Evolutionary conservation across 1,140 invertebrate genomes (phyloP).

Genomic region (Campoletis sonorensis): DNA sequence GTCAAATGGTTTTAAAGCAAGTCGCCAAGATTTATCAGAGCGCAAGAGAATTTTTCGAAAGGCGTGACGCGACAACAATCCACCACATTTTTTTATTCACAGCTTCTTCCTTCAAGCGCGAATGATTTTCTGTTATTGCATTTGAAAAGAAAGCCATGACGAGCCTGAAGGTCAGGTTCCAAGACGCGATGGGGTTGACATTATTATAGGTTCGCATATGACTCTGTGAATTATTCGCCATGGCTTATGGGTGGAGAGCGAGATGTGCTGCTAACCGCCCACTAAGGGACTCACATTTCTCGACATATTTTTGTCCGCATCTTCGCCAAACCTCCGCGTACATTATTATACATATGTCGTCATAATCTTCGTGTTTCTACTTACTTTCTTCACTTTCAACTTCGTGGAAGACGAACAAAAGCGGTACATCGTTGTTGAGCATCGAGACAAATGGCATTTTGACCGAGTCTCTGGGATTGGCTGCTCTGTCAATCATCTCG

Average conservation of each 20-base stretch:
- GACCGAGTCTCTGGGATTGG: slow-evolving; percentile 45
- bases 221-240: no score
- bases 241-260: no score
- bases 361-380: not conserved
- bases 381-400: not conserved
- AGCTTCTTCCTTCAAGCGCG: not conserved
- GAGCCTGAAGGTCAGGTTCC: not conserved
- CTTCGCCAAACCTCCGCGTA: no score
- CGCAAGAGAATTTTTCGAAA: not conserved
- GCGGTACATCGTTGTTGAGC: not conserved
- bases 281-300: no score
- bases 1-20: not conserved
- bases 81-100: not conserved
- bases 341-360: not conserved
- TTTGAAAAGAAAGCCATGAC: no score
- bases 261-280: no score
- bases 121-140: slow-evolving; percentile 5
- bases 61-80: slow-evolving; percentile 21
- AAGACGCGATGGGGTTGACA: slow-evolving; percentile 12
- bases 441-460: slow-evolving; percentile 54
- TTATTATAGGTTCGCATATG: not conserved
- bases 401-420: slow-evolving; percentile 38
- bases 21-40: not conserved
- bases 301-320: no score
- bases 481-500: slow-evolving; percentile 41